Evolutionary conservation across 1,140 invertebrate genomes (phyloP), one percentile per base, ranked within the genome.

Genomic region (Drosophila parvula): DNA sequence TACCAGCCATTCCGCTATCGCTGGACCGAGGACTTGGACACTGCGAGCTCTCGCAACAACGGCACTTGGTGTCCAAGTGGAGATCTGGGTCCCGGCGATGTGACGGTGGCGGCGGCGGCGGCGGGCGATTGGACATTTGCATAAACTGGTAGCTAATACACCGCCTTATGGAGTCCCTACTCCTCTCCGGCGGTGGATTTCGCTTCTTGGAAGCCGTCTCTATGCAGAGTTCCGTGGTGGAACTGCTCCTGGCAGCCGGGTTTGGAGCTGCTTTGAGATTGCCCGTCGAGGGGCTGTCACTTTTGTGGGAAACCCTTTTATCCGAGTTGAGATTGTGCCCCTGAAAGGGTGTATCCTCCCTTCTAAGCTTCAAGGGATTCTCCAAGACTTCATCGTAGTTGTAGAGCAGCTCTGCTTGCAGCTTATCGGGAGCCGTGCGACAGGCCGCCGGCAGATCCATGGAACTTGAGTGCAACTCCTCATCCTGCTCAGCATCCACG

Each of bases 1-100:
- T 96, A 28, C 96, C 96, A 4, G 96, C 96, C 92, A 97, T 96
- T 18, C 96, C 96, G 1, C 90, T 92, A 53, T 97, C 96, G 7
- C 96, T 96, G 5, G 96, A 97, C 30, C 95, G 91, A 0, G 94
- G 94, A 90, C 94, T 95, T 16, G 94, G 93, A 71, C 94, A 94
- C 59, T 93, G 81, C 6, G 93, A 94, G 64, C 93, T 93, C 62
- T 94, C 93, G 65, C 94, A 95, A 83, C 94, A 95, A 73, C 93
- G 93, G 79, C 94, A 95, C 81, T 94, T 94, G 45, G 78, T 75
- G 56, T 79, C 56, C 36, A 73, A 18, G 41, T 79, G 67, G 9
- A 79, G 47, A 48, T 73, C 73, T 9, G 56, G 51, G 47, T 90
- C 73, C 0, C 76, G 53, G 16, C 82, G 78, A 22, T 43, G 68